These are phyloP conservation scores for Aricia agestis DNA, from an alignment of 1,140 invertebrate genomes.

Conservation along the genomic window DNA sequence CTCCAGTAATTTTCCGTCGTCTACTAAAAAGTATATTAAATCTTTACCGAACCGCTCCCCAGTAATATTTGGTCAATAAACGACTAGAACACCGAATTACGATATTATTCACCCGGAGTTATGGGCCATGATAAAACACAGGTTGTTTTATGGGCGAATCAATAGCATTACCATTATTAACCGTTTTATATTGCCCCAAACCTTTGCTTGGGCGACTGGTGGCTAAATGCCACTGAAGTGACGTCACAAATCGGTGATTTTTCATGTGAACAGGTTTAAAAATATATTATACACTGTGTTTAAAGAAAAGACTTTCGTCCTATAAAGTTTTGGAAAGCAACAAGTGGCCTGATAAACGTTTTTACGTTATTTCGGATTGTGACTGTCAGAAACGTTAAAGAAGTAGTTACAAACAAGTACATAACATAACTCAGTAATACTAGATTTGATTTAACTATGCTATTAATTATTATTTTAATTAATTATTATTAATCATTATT, in stretches of 20 bases:
- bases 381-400: no score
- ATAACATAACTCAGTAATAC: no score
- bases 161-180: constrained; percentile 1
- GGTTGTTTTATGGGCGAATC: constrained; percentile 1
- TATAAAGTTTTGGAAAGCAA: no score
- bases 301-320: no score
- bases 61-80: neutral
- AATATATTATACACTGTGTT: no score
- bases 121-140: neutral
- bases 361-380: no score
- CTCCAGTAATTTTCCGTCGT: neutral
- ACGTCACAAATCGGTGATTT: neutral
- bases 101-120: neutral
- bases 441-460: no score
- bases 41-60: neutral
- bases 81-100: neutral
- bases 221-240: neutral
- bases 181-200: neutral
- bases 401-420: no score
- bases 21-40: constrained; percentile 4
- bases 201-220: neutral
- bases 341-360: no score
- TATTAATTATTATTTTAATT: no score
- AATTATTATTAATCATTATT: no score
- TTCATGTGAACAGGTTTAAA: no score